Conservation (phyloP, 1,140 invertebrate species). For the Heliconius hermathena region DNA sequence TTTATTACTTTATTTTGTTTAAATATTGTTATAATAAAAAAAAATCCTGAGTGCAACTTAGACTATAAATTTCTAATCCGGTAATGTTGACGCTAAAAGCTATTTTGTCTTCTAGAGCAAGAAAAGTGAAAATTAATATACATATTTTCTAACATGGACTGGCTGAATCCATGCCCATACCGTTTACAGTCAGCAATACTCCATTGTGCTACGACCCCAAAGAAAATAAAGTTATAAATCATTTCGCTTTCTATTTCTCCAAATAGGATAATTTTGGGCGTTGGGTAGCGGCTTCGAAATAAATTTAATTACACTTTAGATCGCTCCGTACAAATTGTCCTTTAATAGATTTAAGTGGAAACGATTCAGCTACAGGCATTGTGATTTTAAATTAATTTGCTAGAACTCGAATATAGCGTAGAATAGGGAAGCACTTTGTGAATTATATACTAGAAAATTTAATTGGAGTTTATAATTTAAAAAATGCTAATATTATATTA, state of each 20-base stretch:
- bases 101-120: too few relatives aligned
- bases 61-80: too few relatives aligned
- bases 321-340: background rate
- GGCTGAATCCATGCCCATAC: too few relatives aligned
- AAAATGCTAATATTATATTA: background rate
- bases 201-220: too few relatives aligned
- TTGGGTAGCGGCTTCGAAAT: background rate
- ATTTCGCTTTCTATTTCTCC: background rate
- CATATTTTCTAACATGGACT: fast-evolving
- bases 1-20: too few relatives aligned
- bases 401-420: conserved; percentile 44
- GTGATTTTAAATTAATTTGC: conserved; percentile 60
- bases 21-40: too few relatives aligned
- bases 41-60: too few relatives aligned
- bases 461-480: conserved; percentile 25
- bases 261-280: background rate
- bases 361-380: conserved; percentile 49
- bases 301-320: conserved; percentile 9
- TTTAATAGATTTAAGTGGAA: conserved; percentile 46
- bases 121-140: too few relatives aligned
- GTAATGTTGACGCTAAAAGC: too few relatives aligned
- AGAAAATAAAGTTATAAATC: too few relatives aligned
- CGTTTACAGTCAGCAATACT: too few relatives aligned
- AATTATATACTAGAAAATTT: conserved; percentile 32
- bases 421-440: conserved; percentile 39